Evolutionary conservation across 2,888 invertebrate genomes (phyloP).

Genomic region (Sicus ferrugineus): DNA sequence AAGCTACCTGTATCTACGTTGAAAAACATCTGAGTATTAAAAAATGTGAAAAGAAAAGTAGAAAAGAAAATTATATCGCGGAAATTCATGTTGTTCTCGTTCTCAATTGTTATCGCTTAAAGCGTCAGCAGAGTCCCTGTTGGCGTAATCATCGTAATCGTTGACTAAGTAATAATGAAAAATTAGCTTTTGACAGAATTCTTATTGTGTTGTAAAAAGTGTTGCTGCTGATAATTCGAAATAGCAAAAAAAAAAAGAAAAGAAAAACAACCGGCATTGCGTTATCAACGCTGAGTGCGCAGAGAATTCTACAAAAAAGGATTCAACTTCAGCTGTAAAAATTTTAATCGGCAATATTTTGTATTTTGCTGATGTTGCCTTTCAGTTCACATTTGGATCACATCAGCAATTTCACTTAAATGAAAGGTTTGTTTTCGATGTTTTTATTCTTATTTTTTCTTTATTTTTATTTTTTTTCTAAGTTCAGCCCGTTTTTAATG

Average conservation of each 20-base stretch:
- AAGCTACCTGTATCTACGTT: background rate
- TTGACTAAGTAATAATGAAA: background rate
- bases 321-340: too few relatives aligned
- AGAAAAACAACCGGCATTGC: too few relatives aligned
- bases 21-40: background rate
- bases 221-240: background rate
- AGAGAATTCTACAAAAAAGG: too few relatives aligned
- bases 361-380: background rate
- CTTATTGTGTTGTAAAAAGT: slow-evolving; percentile 4
- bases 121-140: background rate
- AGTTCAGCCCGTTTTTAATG: background rate
- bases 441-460: background rate
- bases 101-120: background rate
- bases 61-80: background rate
- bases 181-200: background rate
- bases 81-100: background rate
- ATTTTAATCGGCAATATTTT: background rate
- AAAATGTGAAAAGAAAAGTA: background rate
- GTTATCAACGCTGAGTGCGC: too few relatives aligned
- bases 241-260: background rate
- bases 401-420: background rate
- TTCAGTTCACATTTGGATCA: slow-evolving; percentile 1
- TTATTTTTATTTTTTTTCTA: background rate
- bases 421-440: slow-evolving; percentile 13
- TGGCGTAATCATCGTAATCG: background rate